phyloP scores from a whole-genome alignment of 2,888 invertebrate species.

The Oasisia sp. region DNA sequence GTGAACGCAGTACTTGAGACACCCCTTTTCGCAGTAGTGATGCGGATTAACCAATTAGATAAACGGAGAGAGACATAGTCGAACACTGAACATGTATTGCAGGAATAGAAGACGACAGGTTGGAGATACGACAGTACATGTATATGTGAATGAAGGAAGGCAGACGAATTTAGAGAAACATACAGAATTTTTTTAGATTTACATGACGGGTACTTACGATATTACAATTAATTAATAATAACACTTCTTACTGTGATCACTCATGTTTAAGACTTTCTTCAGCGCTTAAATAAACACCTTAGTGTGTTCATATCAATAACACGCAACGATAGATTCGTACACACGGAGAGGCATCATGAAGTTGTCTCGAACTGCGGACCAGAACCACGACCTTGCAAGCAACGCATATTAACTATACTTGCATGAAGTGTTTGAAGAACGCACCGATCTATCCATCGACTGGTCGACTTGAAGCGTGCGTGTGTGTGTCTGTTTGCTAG shows the following conservation, averaged over 20 bases:
- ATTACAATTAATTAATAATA: neutral
- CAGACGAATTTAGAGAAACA: too few relatives aligned
- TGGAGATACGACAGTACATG: too few relatives aligned
- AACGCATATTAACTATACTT: neutral
- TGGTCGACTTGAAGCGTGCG: neutral
- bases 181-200: too few relatives aligned
- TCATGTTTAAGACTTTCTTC: neutral
- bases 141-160: too few relatives aligned
- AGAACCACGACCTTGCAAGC: neutral
- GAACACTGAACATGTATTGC: too few relatives aligned
- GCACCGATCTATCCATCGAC: slow-evolving; percentile 9
- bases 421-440: neutral
- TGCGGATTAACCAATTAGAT: too few relatives aligned
- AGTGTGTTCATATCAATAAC: too few relatives aligned
- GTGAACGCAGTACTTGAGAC: too few relatives aligned
- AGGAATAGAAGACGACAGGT: too few relatives aligned
- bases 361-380: neutral
- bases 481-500: neutral
- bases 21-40: too few relatives aligned
- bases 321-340: too few relatives aligned
- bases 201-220: neutral
- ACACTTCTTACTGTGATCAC: neutral
- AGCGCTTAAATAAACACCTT: neutral
- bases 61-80: too few relatives aligned
- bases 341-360: neutral